Evolutionary conservation across 2,888 invertebrate genomes (phyloP).

Genomic region (Cinara cedri): DNA sequence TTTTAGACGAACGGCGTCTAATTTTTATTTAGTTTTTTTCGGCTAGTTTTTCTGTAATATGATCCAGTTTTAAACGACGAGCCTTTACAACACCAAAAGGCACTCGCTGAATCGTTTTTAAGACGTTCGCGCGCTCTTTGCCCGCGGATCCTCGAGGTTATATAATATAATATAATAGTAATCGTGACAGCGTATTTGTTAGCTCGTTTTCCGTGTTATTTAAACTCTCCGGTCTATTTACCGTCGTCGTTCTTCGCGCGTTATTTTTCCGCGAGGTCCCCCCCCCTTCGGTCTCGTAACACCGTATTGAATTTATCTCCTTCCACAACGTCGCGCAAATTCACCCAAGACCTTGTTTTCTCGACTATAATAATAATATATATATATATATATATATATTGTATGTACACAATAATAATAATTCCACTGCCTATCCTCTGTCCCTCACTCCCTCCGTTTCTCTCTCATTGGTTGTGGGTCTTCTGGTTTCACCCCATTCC

Average conservation of each 20-base stretch:
- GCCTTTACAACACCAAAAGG: not conserved
- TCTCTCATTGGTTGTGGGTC: too few relatives aligned
- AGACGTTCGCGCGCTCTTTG: too few relatives aligned
- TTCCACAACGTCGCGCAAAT: slow-evolving; percentile 37
- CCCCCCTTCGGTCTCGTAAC: not conserved
- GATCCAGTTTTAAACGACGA: not conserved
- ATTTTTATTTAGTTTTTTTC: too few relatives aligned
- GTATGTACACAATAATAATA: not conserved
- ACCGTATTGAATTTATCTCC: slow-evolving; percentile 42
- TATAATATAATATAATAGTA: not conserved
- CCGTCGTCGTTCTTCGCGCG: not conserved
- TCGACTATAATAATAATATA: too few relatives aligned
- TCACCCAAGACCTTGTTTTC: slow-evolving; percentile 19
- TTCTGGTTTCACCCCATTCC: not conserved
- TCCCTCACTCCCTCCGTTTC: too few relatives aligned
- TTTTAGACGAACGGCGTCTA: not conserved
- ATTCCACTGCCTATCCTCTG: not conserved
- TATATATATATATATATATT: too few relatives aligned
- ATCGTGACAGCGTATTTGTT: slow-evolving; percentile 21
- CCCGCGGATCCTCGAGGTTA: too few relatives aligned
- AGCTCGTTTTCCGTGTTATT: slow-evolving; percentile 38
- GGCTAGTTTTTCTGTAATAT: not conserved
- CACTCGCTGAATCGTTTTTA: not conserved
- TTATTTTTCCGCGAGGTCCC: slow-evolving; percentile 18
- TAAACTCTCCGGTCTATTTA: slow-evolving; percentile 32